Evolutionary conservation across 2,888 invertebrate genomes (phyloP), one percentile per base, ranked within the genome.

Genomic region (Nysson spinosus): DNA sequence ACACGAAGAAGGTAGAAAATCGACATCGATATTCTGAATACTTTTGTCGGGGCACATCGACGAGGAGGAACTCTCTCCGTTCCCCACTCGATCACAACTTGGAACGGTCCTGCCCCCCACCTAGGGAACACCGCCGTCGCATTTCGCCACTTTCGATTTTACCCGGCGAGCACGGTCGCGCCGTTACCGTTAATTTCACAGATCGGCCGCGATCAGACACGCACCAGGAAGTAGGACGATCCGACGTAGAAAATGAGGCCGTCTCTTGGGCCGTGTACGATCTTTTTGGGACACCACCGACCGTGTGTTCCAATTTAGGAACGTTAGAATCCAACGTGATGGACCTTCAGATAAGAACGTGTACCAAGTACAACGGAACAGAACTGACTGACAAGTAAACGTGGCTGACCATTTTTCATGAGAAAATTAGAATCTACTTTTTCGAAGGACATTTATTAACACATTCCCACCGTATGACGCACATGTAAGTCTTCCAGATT

Each of bases 131-230:
- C 51, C 58, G 44, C 52, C 58, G 47, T 43, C 65, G 64, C 66
- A 76, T 76, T 76, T 78, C 68, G 65, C 71, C 78, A 79, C 80
- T 79, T 79, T 79, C 79, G 77, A 78, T 79, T 79, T 79, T 78
- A 79, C 57, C 55, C 37, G 30, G 61, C 56, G 57, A 56, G 60
- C 52, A 60, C 55, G 52, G 16, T 20, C 44, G 66, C 40, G 26
- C 47, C 56, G 63, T 72, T 76, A 75, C 67, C 72, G 70, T 73
- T 75, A 68, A 77, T 73, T 77, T 79, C 67, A 65, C 51, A 50
- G 60, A 66, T 75, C 64, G 56, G 42, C 51, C 62, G 57, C 63
- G 64, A 54, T 60, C 58, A 68, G 44, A 28, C 62, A 51, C 52
- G 61, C 54, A 63, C 47, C 56, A 60, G 60, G 61, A 79, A 77